These are phyloP conservation scores for Noctuana brunneofusca DNA, from an alignment of 2,888 invertebrate species.

Conservation along the genomic window DNA sequence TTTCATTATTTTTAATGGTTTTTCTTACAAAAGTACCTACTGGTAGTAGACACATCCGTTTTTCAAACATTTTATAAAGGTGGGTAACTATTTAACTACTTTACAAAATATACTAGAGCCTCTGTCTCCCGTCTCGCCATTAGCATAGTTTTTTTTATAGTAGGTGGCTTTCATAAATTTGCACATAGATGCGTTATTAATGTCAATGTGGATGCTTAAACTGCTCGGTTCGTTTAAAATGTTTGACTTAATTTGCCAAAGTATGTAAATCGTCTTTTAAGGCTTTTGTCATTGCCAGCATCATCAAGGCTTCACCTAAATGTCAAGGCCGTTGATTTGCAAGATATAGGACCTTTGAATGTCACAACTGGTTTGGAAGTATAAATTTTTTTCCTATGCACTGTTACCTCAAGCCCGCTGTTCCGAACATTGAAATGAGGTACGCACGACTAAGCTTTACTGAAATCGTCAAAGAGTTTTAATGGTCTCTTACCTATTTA, in stretches of 20 bases:
- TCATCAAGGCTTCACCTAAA: slow-evolving; percentile 43
- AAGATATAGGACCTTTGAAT: slow-evolving; percentile 42
- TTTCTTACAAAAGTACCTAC: no score
- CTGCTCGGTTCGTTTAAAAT: slow-evolving; percentile 12
- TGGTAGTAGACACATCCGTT: no score
- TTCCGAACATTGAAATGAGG: slow-evolving; percentile 22
- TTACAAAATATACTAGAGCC: background rate
- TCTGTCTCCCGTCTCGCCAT: no score
- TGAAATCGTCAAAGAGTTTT: background rate
- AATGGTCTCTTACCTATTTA: background rate
- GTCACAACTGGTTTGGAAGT: slow-evolving; percentile 36
- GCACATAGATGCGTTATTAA: slow-evolving; percentile 30
- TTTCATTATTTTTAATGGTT: no score
- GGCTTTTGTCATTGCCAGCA: slow-evolving; percentile 38
- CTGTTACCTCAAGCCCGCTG: slow-evolving; percentile 27
- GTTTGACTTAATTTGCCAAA: slow-evolving; percentile 8
- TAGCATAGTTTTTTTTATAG: slow-evolving; percentile 3
- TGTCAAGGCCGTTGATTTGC: slow-evolving; percentile 51
- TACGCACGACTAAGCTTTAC: slow-evolving; percentile 22
- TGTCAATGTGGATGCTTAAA: slow-evolving; percentile 8
- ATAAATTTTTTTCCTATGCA: slow-evolving; percentile 37
- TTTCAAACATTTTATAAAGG: no score
- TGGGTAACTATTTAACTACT: no score
- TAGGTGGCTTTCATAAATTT: slow-evolving; percentile 15
- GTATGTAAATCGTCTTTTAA: slow-evolving; percentile 23